Base-by-base conservation (phyloP, 2,113 vertebrate genomes). In the Scytalopus superciliaris region DNA sequence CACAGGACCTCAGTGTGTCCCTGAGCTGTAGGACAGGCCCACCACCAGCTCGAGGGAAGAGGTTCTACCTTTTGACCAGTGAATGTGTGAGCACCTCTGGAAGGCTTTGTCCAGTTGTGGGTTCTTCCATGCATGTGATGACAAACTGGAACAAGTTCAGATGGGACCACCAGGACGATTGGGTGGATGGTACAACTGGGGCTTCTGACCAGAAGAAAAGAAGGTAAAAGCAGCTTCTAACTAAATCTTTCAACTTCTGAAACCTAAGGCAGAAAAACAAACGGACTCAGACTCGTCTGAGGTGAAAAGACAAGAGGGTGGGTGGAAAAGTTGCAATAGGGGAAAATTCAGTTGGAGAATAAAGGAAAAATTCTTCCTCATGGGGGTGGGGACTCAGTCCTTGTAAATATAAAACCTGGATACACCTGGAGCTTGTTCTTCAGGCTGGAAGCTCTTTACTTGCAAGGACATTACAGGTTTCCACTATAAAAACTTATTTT, bases 1-100 rank as follows among this genome's bases (percentile, higher is more conserved):
- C 19, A 0, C 0, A 9, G n/a, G 2, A 7, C 35, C 35, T 40
- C 0, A 0, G 37, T 1, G 57, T n/a, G 59, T 23, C 59, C 74
- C 74, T 33, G 74, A 21, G 3, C 57, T 7, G 2, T 3, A 44
- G 57, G 30, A 7, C 59, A n/a, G 47, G 4, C 27, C 42, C 59
- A 9, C 19, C 40, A 25, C 12, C 67, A 31, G 45, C 52, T 5
- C 67, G 6, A 23, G 39, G 30, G 39, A 19, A 13, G 24, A 53
- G 59, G 3, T 25, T 40, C 56, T 27, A 6, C 44, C 52, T 25
- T 70, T 16, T 5, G 37, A 5, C 11, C n/a, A 45, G 37, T 16
- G 67, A 37, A 18, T 18, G 35, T 31, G 40, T 12, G 24, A 31
- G 12, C 52, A 44, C 35, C 1, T 4, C 73, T 28, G 42, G 24